Conservation (phyloP, 2,113 vertebrate genomes). For the human (Homo sapiens) region GRCh38 chr20:1957001-1957500, state of each 20-base stretch:
- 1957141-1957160: not conserved
- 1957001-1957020: conserved; percentile 21
- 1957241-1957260: conserved; percentile 7
- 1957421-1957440: rapidly evolving
- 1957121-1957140: not conserved
- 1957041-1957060: not conserved
- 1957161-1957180: not conserved
- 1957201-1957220: conserved; percentile 32
- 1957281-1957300: not conserved
- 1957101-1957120: not conserved
- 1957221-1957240: conserved; percentile 43
- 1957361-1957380: not conserved
- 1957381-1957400: not conserved
- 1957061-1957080: not conserved
- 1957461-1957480: not conserved
- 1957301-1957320: not conserved
- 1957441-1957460: rapidly evolving
- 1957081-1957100: not conserved
- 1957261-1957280: not conserved
- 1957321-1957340: not conserved
- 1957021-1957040: not conserved
- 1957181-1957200: conserved; percentile 43
- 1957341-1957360: not conserved
- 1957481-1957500: not conserved
- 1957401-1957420: too few relatives aligned